phyloP scores from a whole-genome alignment of 64 coral and sea anemone species.

The Trachythela sp. region DNA sequence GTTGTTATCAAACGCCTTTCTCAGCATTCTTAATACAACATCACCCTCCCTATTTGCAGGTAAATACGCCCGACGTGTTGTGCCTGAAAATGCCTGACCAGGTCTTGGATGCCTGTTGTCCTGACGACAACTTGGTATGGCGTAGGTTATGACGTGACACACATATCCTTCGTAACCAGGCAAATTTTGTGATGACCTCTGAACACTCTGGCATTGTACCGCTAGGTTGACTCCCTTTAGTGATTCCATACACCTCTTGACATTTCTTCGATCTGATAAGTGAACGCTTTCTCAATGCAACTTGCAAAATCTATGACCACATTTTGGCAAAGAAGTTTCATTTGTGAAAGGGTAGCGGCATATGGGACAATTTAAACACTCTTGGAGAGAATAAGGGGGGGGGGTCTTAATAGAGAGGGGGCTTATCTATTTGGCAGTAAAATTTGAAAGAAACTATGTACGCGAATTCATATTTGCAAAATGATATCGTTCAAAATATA shows the following conservation, averaged over 20 bases:
- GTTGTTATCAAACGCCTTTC: conserved; percentile 33
- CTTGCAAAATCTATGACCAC: background rate
- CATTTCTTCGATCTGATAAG: conserved; percentile 1
- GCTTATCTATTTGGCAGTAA: too few species aligned
- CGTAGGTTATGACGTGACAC: background rate
- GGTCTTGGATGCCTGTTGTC: background rate
- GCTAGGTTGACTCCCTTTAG: background rate
- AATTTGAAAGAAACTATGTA: too few species aligned
- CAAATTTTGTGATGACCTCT: background rate
- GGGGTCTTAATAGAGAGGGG: too few species aligned
- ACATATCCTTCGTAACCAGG: conserved; percentile 6
- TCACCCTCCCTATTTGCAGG: conserved; percentile 9
- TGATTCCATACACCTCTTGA: conserved; percentile 20
- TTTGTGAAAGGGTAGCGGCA: background rate
- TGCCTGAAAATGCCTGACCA: conserved; percentile 27
- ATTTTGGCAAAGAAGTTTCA: background rate
- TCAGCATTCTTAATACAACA: conserved; percentile 19
- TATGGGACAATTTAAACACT: background rate
- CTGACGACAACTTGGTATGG: background rate
- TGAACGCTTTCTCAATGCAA: conserved; percentile 15
- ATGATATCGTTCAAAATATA: too few species aligned
- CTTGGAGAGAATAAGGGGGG: too few species aligned
- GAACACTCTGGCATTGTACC: background rate
- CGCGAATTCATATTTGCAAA: too few species aligned
- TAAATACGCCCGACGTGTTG: conserved; percentile 22